Evolutionary conservation across 2,888 invertebrate species (phyloP), one percentile per base, ranked within the genome.

Genomic region (Petrophora chlorosata): DNA sequence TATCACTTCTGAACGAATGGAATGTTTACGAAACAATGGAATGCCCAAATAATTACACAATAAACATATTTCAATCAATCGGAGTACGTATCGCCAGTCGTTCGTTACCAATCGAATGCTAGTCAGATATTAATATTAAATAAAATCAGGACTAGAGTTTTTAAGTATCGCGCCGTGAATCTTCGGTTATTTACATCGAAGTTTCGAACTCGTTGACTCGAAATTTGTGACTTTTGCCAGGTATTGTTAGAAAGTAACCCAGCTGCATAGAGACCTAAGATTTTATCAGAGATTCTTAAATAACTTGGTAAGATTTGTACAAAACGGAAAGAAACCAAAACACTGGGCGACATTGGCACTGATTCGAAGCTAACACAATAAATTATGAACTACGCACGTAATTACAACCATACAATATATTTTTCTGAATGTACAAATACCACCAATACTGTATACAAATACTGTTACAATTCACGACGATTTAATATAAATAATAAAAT

Each of bases 161-260:
- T 76, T 78, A 87, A 86, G 85, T 86, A 85, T 78, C 75, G 79
- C 82, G 87, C 82, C 87, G 77, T 70, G 80, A 83, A 79, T 79
- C n/a, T 73, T 75, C 69, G 51, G 62, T 65, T 79, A 79, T 81
- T 65, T 79, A 79, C 76, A 79, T 65, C 56, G 58, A 46, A 45
- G 39, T 45, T 40, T 50, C 33, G 28, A 42, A 35, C 61, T 67
- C 61, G 69, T 75, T 73, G 70, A 77, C 69, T 76, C 65, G 51
- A 67, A 70, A 74, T 85, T 85, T 84, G 85, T 85, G 85, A 86
- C 85, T 78, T 67, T 38, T 15, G 44, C 34, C 32, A 44, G 42
- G 36, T 59, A 55, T 34, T 42, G 40, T 22, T 22, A 32, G 25
- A 41, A 46, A 28, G 38, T 33, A 51, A 43, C 52, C 49, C 56